Evolutionary conservation across 2,797 vertebrate species (phyloP), one percentile per base, ranked within the genome.

Genomic region (Morelia viridis): DNA sequence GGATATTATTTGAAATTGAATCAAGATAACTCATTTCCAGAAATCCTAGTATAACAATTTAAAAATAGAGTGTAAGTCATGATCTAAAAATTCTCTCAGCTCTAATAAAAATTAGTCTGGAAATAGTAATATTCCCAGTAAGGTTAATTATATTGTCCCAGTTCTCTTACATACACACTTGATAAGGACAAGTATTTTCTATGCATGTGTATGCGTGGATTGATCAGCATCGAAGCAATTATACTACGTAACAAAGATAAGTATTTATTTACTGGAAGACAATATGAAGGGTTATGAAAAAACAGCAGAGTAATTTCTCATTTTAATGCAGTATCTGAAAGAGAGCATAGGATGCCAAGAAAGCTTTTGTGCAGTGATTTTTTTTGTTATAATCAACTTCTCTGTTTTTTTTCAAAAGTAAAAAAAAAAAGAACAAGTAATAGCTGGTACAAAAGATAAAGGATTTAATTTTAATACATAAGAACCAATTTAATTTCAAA

Each of bases 401-500:
- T 88, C 91, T 56, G 58, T 50, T 60, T 83, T 83, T 85, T 85
- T 85, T 56, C 1, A 57, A 64, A 64, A 89, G 76, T 83, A 41
- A 80, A 9, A 57, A 85, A 92, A 92, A 89, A 61, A 92, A 92
- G n/a, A 89, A 64, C 13, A 26, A 84, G 24, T 50, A 84, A 83
- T 64, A 41, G 58, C 31, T 92, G 50, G 76, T 85, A 92, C 50
- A 65, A 92, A 31, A 85, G 87, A 85, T 92, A 92, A 89, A 85
- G 31, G 26, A 24, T 89, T 68, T 58, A 41, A 56, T 41, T 35
- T 71, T 71, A 65, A 31, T 80, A 56, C 41, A 26, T 89, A 83
- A 89, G 50, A 64, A 85, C 61, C 53, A 13, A 65, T 88, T 92
- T 88, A 83, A 92, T 84, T 64, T 60, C 87, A 46, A 57, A 62